Evolutionary conservation across 2,797 vertebrate species (phyloP), one percentile per base, ranked within the genome.

Genomic region (Myripristis murdjan): DNA sequence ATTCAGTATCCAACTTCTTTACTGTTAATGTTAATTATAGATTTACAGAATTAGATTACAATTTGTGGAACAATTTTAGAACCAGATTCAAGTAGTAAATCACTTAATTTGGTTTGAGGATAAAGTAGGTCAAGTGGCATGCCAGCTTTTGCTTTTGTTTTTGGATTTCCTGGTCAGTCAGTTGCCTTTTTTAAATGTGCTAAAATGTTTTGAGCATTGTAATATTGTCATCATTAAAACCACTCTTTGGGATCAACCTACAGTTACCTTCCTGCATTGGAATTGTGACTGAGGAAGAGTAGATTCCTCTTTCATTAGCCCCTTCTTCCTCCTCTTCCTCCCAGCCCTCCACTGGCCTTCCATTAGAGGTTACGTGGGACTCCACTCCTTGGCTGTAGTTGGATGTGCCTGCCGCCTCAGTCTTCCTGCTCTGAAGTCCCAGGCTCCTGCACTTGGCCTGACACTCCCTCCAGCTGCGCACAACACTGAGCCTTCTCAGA

Each of bases 391-490:
- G 91, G 89, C 92, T 93, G 91, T 95, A 95, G 82, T 91, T 88
- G 90, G 91, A 93, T 81, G 86, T 79, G 87, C 91, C 94, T 93
- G 89, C 94, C 84, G 82, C 87, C 91, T 91, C 95, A 92, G 84
- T 92, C 94, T 92, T 96, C 93, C 81, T 95, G 95, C 87, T 95
- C 95, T 83, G 92, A 71, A 94, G 91, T 83, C 93, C 91, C 82
- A 97, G 95, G 46, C 95, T 96, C 92, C 95, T 96, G 88, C 96
- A 95, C 91, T 98, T 95, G 87, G 95, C 93, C 87, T 92, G 93
- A 88, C 96, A 97, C 91, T 97, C 95, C 90, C 95, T 94, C 96
- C 96, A 97, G 82, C 95, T 94, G 91, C 95, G 96, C 87, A 82
- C 83, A 67, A 97, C 93, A 69, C 95, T 96, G 88, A 97, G 92